Evolutionary conservation across 2,113 vertebrate genomes (phyloP).

Genomic region (Danio rerio): GRCz12tu NC_133180.1:34956001-34956500

Average conservation of each 20-base stretch:
- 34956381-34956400: conserved; percentile 19
- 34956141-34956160: conserved; percentile 27
- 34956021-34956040: conserved; percentile 37
- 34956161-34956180: conserved; percentile 2
- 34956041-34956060: conserved; percentile 17
- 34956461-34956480: neutral
- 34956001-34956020: conserved; percentile 44
- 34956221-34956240: neutral
- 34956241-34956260: neutral
- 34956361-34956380: neutral
- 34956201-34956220: neutral
- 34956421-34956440: neutral
- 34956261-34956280: neutral
- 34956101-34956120: conserved; percentile 14
- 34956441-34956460: neutral
- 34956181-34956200: neutral
- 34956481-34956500: neutral
- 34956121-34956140: conserved; percentile 8
- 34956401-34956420: neutral
- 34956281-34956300: neutral
- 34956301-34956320: conserved; percentile 10
- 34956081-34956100: conserved; percentile 28
- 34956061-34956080: conserved; percentile 28
- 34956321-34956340: neutral
- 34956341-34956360: conserved; percentile 18